Evolutionary conservation across 2,797 vertebrate genomes (phyloP).

Genomic region (Falco peregrinus): DNA sequence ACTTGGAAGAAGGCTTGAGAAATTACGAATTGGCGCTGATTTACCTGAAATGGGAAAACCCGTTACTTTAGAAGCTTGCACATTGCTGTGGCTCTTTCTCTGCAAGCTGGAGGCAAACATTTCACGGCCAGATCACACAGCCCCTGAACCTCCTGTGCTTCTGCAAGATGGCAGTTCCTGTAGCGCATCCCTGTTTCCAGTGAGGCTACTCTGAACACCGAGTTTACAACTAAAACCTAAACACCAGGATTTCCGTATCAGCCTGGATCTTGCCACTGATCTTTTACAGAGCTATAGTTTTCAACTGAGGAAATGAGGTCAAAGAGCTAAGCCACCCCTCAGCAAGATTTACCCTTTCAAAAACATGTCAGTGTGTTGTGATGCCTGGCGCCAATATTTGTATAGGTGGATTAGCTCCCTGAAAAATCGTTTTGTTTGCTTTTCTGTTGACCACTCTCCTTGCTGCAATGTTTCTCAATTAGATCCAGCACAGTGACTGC

Average conservation of each 20-base stretch:
- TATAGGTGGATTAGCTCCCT: conserved; percentile 50
- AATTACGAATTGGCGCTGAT: not conserved
- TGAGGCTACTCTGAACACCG: not conserved
- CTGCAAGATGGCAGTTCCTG: not conserved
- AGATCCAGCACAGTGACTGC: not conserved
- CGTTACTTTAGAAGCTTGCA: not conserved
- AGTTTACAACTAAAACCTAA: conserved; percentile 9
- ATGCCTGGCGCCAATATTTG: conserved; percentile 28
- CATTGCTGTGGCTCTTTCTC: not conserved
- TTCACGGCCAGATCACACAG: not conserved
- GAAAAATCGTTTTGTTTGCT: conserved; percentile 34
- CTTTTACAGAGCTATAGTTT: conserved; percentile 35
- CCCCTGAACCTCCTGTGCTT: not conserved
- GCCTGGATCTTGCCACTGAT: conserved; percentile 1
- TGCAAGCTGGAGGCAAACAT: not conserved
- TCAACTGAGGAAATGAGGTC: conserved; percentile 52
- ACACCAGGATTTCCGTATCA: not conserved
- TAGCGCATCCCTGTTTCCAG: not conserved
- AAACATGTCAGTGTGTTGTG: conserved; percentile 24
- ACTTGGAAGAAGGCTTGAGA: not conserved
- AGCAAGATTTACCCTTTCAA: conserved; percentile 57
- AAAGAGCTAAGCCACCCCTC: conserved; percentile 62
- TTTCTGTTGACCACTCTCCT: conserved; percentile 40
- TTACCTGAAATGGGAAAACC: not conserved
- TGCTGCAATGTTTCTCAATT: conserved; percentile 40